Conservation (phyloP, 2,113 vertebrate species). For the Heterotilapia buettikoferi region DNA sequence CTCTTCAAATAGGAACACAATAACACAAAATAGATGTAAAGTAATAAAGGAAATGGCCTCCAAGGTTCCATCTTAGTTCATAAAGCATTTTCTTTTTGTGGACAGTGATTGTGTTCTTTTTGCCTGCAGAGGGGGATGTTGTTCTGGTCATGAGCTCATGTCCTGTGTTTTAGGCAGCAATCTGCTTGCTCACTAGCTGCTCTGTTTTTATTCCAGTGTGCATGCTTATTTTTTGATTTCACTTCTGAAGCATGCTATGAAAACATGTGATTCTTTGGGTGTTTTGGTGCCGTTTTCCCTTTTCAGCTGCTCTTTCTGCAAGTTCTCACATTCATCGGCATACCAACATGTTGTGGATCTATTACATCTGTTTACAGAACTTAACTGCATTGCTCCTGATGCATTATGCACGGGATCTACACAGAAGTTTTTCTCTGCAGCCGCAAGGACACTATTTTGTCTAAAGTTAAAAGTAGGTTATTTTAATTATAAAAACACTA, state of each 20-base stretch:
- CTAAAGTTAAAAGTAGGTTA: background rate
- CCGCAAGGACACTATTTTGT: background rate
- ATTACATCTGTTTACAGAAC: background rate
- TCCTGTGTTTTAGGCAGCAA: constrained; percentile 17
- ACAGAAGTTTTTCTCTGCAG: background rate
- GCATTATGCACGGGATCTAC: background rate
- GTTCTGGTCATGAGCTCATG: constrained; percentile 63
- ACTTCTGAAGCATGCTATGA: background rate
- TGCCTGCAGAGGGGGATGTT: constrained; percentile 78
- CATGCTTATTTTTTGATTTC: constrained; percentile 20
- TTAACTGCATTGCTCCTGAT: constrained; percentile 8
- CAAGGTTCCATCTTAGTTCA: constrained; percentile 47
- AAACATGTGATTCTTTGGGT: background rate
- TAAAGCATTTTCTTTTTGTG: constrained; percentile 15
- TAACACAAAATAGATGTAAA: constrained; percentile 3
- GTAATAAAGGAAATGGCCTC: constrained; percentile 41
- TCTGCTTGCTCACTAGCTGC: constrained; percentile 2
- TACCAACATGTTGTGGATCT: background rate
- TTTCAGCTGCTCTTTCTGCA: background rate
- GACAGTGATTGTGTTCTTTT: constrained; percentile 33
- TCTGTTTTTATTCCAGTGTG: constrained; percentile 1
- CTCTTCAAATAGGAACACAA: constrained; percentile 1
- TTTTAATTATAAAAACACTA: constrained; percentile 39
- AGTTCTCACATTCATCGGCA: background rate
- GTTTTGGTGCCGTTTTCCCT: background rate